These are phyloP conservation scores for Nomia melanderi DNA, from an alignment of 1,140 invertebrate species.

Conservation along the genomic window DNA sequence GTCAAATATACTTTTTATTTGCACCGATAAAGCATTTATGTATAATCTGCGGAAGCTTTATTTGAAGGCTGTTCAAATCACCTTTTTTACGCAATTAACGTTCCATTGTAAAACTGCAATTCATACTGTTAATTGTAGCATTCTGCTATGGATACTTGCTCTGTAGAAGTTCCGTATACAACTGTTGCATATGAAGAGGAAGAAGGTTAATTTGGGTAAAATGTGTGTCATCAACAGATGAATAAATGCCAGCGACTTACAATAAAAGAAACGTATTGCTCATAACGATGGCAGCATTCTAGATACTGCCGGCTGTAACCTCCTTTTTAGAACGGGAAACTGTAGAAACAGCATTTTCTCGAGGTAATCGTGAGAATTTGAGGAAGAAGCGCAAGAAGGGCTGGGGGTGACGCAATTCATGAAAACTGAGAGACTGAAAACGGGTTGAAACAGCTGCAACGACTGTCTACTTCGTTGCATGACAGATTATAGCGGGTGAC, in stretches of 20 bases:
- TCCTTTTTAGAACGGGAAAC: constrained; percentile 45
- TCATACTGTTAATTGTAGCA: no score
- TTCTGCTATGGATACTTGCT: no score
- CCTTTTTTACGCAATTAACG: no score
- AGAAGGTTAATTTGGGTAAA: background rate
- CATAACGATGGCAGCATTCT: no score
- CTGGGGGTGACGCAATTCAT: constrained; percentile 42
- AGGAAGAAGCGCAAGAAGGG: constrained; percentile 40
- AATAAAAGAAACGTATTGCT: background rate
- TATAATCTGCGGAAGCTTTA: no score
- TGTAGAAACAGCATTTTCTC: constrained; percentile 40
- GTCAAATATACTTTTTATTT: no score
- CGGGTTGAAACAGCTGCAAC: constrained; percentile 59
- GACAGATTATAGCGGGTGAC: constrained; percentile 73
- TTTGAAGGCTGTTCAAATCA: no score
- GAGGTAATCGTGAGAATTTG: constrained; percentile 39
- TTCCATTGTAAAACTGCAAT: no score
- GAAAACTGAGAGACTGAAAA: constrained; percentile 38
- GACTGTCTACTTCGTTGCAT: constrained; percentile 58
- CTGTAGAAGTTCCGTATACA: no score
- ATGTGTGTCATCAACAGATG: background rate
- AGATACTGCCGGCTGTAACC: background rate
- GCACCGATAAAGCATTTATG: no score
- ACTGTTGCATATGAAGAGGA: no score
- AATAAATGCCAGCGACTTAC: background rate